These are phyloP conservation scores for Oreochromis grahami DNA, from an alignment of 2,797 vertebrate species.

Conservation along the genomic window DNA sequence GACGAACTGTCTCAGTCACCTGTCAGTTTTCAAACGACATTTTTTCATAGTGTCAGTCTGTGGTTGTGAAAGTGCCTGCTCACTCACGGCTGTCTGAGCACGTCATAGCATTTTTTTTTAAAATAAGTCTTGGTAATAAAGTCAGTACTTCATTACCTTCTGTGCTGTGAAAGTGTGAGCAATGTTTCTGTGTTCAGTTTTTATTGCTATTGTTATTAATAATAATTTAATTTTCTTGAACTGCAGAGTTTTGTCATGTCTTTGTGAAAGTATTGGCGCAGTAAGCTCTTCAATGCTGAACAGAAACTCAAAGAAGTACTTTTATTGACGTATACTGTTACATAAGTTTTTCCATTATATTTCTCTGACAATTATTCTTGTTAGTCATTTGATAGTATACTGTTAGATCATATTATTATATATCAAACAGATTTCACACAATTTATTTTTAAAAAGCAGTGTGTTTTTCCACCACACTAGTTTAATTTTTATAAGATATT, in stretches of 20 bases:
- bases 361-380: background rate
- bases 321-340: accelerated
- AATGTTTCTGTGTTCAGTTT: background rate
- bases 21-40: background rate
- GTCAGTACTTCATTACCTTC: background rate
- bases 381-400: background rate
- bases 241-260: background rate
- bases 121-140: background rate
- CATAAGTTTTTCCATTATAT: background rate
- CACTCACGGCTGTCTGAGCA: background rate
- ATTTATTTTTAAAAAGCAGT: accelerated
- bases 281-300: accelerated
- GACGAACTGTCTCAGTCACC: background rate
- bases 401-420: background rate
- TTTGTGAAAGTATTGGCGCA: background rate
- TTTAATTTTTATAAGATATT: background rate
- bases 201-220: background rate
- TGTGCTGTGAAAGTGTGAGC: background rate
- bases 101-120: background rate
- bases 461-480: background rate
- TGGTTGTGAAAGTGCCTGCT: background rate
- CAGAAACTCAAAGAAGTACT: background rate
- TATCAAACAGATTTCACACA: background rate
- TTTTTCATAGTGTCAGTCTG: background rate
- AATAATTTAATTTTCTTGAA: background rate